phyloP scores from a whole-genome alignment of 1,140 invertebrate species.

The Teleopsis dalmanni region DNA sequence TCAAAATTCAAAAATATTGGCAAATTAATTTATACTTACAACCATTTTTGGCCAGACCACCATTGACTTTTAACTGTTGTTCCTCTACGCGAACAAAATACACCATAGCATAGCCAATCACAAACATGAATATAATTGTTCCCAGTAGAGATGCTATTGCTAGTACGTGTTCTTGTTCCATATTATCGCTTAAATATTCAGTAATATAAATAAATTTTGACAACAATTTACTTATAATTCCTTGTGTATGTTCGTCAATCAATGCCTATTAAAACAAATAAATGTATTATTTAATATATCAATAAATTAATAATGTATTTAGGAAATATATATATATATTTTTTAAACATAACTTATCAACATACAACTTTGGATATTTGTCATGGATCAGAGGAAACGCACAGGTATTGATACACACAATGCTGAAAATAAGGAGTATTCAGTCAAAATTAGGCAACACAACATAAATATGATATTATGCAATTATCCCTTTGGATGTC shows the following conservation, averaged over 20 bases:
- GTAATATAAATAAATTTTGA: constrained; percentile 60
- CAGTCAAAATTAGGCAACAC: too few species aligned
- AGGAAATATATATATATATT: not conserved
- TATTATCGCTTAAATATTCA: constrained; percentile 65
- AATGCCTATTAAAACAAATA: not conserved
- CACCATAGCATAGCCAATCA: constrained; percentile 79
- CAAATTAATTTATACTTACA: too few species aligned
- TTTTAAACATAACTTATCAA: too few species aligned
- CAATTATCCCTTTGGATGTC: too few species aligned
- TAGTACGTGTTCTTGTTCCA: constrained; percentile 74
- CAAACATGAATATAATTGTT: constrained; percentile 72
- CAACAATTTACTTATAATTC: constrained; percentile 64
- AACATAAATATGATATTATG: too few species aligned
- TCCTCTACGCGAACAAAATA: constrained; percentile 80
- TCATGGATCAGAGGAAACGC: not conserved
- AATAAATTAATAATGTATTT: not conserved
- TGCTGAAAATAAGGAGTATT: too few species aligned
- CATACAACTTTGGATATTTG: too few species aligned
- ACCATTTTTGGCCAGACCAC: constrained; percentile 39
- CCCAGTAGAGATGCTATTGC: constrained; percentile 73
- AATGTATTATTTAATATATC: not conserved
- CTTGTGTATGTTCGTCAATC: constrained; percentile 63
- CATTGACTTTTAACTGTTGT: constrained; percentile 59
- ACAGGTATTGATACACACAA: too few species aligned
- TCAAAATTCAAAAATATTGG: too few species aligned